Evolutionary conservation across 2,113 vertebrate species (phyloP).

Genomic region (Crotalus viridis): DNA sequence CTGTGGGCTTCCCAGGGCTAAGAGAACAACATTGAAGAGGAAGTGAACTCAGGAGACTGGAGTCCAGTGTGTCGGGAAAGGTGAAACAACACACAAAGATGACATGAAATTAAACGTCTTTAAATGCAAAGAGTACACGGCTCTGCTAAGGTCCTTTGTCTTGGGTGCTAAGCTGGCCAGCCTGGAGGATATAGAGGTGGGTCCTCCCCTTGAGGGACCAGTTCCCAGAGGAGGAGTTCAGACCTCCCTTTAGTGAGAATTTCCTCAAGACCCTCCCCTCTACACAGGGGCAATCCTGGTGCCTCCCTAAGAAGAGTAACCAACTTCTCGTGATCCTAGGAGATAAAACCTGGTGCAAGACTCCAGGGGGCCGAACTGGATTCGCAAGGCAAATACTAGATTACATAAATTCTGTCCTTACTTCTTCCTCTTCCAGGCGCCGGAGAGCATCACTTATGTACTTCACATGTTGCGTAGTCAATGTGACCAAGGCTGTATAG

Average conservation of each 20-base stretch:
- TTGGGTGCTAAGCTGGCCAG: not conserved
- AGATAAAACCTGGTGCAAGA: not conserved
- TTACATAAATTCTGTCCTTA: constrained; percentile 25
- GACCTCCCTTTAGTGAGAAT: not conserved
- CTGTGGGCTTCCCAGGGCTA: not conserved
- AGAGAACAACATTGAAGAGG: not conserved
- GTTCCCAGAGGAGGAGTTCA: too few species aligned
- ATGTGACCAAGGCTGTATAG: constrained; percentile 92
- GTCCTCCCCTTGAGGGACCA: not conserved
- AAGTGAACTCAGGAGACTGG: not conserved
- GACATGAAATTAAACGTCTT: too few species aligned
- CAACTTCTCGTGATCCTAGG: not conserved
- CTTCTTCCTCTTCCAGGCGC: constrained; percentile 93
- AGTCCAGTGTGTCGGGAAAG: not conserved
- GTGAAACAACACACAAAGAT: not conserved
- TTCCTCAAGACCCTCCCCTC: not conserved
- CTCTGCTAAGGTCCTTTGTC: not conserved
- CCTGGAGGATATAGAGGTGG: not conserved
- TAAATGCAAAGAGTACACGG: not conserved
- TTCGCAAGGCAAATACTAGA: not conserved
- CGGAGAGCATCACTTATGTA: constrained; percentile 95
- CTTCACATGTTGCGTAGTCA: constrained; percentile 96
- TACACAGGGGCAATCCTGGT: not conserved
- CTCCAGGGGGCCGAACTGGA: too few species aligned
- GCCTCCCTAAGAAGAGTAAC: too few species aligned